These are phyloP conservation scores for Linurgus olivaceus DNA, from an alignment of 2,797 vertebrate genomes.

Conservation along the genomic window DNA sequence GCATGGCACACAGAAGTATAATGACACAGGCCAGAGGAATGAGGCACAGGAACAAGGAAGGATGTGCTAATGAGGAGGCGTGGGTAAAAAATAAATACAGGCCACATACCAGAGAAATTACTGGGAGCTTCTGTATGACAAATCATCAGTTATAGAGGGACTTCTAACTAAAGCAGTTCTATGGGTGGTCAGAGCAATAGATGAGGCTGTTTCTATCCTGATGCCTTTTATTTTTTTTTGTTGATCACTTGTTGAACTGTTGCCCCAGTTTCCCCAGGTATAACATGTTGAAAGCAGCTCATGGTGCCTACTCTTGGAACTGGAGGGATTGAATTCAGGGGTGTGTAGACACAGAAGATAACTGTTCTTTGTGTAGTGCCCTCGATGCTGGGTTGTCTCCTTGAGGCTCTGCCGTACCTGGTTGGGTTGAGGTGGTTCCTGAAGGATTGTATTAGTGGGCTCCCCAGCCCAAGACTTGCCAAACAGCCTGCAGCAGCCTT, in stretches of 20 bases:
- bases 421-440: not conserved
- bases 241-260: not conserved
- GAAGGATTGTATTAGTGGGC: not conserved
- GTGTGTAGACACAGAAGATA: not conserved
- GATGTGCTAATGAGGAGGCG: fast-evolving
- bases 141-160: not conserved
- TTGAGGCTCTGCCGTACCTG: fast-evolving
- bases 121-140: not conserved
- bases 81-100: not conserved
- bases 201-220: not conserved
- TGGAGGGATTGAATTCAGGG: not conserved
- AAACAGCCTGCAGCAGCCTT: not conserved
- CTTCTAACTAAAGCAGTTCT: not conserved
- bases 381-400: not conserved
- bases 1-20: not conserved
- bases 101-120: not conserved
- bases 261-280: not conserved
- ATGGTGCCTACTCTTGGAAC: not conserved
- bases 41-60: not conserved
- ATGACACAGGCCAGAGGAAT: not conserved
- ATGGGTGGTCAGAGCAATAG: not conserved
- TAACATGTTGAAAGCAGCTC: not conserved
- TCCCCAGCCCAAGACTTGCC: not conserved
- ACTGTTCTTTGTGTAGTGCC: not conserved
- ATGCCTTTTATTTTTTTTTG: not conserved